Conservation (phyloP, 2,797 vertebrate species). For the Natrix natrix region DNA sequence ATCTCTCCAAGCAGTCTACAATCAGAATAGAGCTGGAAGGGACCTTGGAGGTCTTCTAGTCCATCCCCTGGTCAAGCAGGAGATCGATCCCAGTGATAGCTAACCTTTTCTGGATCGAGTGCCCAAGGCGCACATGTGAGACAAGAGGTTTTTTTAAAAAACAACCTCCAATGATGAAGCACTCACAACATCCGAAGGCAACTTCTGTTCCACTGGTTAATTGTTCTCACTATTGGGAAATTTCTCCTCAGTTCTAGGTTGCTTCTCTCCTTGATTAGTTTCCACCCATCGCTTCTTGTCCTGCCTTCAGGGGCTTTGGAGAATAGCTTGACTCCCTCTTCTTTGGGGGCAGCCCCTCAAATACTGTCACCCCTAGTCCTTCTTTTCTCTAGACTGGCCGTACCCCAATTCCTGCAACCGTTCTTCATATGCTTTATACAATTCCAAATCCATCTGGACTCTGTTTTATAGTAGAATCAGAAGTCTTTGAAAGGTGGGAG, state of each 20-base stretch:
- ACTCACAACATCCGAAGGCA: not conserved
- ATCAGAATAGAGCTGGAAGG: not conserved
- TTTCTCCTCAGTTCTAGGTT: not conserved
- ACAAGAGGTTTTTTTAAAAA: not conserved
- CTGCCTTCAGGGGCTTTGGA: not conserved
- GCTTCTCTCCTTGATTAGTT: not conserved
- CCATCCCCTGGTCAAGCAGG: not conserved
- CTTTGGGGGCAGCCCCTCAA: not conserved
- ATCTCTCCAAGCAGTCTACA: not conserved
- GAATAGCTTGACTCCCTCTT: not conserved
- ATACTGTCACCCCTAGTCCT: not conserved
- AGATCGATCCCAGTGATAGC: not conserved
- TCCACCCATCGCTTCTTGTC: not conserved
- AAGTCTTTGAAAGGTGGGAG: not conserved
- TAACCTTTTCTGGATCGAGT: no score
- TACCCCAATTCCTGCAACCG: not conserved
- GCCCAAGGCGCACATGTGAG: not conserved
- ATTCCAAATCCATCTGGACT: not conserved
- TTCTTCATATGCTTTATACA: not conserved
- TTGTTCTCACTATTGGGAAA: not conserved
- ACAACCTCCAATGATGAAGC: not conserved
- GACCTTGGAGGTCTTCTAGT: not conserved
- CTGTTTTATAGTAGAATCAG: not conserved
- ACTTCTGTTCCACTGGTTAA: not conserved
- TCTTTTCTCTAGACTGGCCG: not conserved